phyloP scores from a whole-genome alignment of 2,113 vertebrate genomes.

The Cheirogaleus medius region DNA sequence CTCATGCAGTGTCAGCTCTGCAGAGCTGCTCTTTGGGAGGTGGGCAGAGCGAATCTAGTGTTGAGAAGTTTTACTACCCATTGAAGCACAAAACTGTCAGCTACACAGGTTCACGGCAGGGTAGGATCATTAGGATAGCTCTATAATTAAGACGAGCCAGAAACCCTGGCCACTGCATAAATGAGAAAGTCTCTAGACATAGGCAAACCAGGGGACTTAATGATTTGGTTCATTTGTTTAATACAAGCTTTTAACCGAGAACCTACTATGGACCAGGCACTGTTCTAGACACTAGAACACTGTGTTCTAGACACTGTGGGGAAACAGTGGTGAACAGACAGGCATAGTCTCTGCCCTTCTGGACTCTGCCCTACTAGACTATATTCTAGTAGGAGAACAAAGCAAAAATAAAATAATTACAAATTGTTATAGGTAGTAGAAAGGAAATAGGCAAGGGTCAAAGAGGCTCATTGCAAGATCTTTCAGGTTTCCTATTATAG shows the following conservation, averaged over 20 bases:
- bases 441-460: background rate
- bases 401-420: constrained; percentile 24
- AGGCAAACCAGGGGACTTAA: background rate
- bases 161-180: background rate
- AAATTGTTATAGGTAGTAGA: background rate
- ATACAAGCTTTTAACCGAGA: constrained; percentile 4
- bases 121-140: background rate
- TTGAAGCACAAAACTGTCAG: constrained; percentile 23
- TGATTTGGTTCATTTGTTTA: constrained; percentile 22
- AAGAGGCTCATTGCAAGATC: constrained; percentile 13
- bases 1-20: background rate
- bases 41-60: background rate
- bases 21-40: background rate
- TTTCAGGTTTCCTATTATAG: background rate
- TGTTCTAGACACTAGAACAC: constrained; percentile 25
- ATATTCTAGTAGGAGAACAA: background rate
- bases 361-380: background rate
- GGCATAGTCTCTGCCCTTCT: background rate
- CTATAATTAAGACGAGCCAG: background rate
- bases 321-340: background rate
- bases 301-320: background rate
- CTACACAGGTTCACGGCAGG: background rate
- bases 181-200: background rate
- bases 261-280: constrained; percentile 30
- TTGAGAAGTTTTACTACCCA: background rate